Evolutionary conservation across 2,888 invertebrate species (phyloP), one percentile per base, ranked within the genome.

Genomic region (Opisthograptis luteolata): DNA sequence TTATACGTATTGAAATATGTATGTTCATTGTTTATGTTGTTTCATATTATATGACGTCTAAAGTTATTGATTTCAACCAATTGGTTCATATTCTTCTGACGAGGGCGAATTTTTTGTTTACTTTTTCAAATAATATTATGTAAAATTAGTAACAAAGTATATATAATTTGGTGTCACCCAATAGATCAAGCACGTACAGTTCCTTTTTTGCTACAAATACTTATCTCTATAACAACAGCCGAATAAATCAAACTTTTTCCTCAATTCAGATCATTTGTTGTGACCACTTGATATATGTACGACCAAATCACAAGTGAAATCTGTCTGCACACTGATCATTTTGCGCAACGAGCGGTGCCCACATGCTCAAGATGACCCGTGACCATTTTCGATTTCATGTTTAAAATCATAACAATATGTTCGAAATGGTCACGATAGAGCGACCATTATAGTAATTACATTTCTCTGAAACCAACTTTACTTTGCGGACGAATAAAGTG

Each of bases 311-410:
- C 48, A 76, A 81, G 86, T 84, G 85, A 85, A 87, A 87, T 81
- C 81, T 66, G 64, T 78, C 76, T 66, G 63, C 68, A 53, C 51
- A 57, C 53, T 70, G 62, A 77, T 74, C 73, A 69, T 69, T 79
- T 78, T 78, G 77, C 81, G 79, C 83, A 81, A 84, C 54, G 63
- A 60, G 49, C 64, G 56, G 39, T 45, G 63, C 72, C 71, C 76
- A 72, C 76, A 74, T 76, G 73, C 60, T 58, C 57, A 60, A 68
- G 78, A 79, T 82, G 87, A 86, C 84, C 85, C 81, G 78, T 70
- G 82, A 84, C 79, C 74, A 76, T 84, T 84, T 81, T 79, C 79
- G 80, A 84, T 83, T 84, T 80, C 85, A 86, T 81, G 85, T 83
- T 77, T 80, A 76, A 84, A 87, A 85, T 83, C 80, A 79, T 84